Evolutionary conservation across 1,140 invertebrate genomes (phyloP).

Genomic region (Diploscapter pachys): DNA sequence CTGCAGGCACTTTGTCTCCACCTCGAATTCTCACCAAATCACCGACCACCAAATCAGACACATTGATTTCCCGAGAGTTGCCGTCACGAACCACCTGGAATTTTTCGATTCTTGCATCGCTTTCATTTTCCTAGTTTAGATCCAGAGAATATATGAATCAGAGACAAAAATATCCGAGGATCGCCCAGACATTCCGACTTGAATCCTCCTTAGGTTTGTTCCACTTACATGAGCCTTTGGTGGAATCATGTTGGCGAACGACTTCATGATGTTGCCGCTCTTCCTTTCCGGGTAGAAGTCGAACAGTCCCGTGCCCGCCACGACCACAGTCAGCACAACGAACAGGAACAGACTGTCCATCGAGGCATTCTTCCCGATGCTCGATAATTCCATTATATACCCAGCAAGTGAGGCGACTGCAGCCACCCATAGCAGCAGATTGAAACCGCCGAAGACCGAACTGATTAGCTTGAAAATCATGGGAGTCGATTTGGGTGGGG

Average conservation of each 20-base stretch:
- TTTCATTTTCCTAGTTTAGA: too few relatives aligned
- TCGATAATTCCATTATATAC: constrained; percentile 63
- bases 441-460: constrained; percentile 74
- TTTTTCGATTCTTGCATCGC: too few relatives aligned
- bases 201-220: too few relatives aligned
- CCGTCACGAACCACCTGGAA: constrained; percentile 69
- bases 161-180: too few relatives aligned
- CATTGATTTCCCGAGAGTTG: constrained; percentile 80
- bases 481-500: constrained; percentile 88
- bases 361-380: constrained; percentile 30
- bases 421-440: constrained; percentile 75
- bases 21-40: constrained; percentile 91
- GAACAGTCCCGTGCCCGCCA: constrained; percentile 43
- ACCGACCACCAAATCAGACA: constrained; percentile 83
- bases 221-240: constrained; percentile 8
- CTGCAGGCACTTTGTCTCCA: constrained; percentile 87
- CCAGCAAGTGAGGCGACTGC: constrained; percentile 72
- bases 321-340: constrained; percentile 39
- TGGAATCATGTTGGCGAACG: constrained; percentile 40
- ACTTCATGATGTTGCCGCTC: constrained; percentile 39
- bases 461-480: constrained; percentile 98
- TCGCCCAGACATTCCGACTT: too few relatives aligned
- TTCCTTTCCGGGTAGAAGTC: constrained; percentile 43
- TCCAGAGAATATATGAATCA: too few relatives aligned
- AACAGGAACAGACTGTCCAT: constrained; percentile 39